phyloP scores from a whole-genome alignment of 2,113 vertebrate species.

The Sebastes fasciatus region DNA sequence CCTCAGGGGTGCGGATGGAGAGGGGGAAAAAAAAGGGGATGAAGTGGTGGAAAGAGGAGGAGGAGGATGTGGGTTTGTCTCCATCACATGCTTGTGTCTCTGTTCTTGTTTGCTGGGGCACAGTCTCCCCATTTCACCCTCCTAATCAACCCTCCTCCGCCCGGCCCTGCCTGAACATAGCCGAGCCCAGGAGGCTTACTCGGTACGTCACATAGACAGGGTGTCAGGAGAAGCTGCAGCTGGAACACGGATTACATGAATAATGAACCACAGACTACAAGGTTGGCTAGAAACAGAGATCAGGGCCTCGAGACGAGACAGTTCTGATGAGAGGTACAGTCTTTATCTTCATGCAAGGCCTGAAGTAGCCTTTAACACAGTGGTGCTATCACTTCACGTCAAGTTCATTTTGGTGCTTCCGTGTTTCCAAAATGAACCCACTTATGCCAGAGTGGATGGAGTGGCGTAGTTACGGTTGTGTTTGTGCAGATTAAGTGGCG shows the following conservation, averaged over 20 bases:
- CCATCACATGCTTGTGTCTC: constrained; percentile 55
- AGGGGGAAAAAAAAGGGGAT: constrained; percentile 14
- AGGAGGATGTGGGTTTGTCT: constrained; percentile 53
- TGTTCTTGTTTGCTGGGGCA: constrained; percentile 60
- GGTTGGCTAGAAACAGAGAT: constrained; percentile 57
- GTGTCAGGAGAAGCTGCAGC: constrained; percentile 66
- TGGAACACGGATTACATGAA: constrained; percentile 73
- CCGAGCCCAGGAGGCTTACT: constrained; percentile 38
- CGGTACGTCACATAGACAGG: constrained; percentile 49
- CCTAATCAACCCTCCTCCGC: constrained; percentile 34
- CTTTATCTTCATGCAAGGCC: constrained; percentile 38
- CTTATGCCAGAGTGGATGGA: constrained; percentile 4
- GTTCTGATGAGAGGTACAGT: constrained; percentile 44
- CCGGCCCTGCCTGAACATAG: constrained; percentile 27
- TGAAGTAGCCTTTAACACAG: constrained; percentile 30
- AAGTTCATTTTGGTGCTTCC: constrained; percentile 30
- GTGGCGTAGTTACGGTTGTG: constrained; percentile 14
- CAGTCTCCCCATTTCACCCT: constrained; percentile 32
- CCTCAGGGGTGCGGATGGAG: constrained; percentile 55
- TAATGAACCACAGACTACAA: constrained; percentile 66
- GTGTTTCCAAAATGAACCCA: constrained; percentile 33
- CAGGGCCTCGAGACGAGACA: constrained; percentile 45
- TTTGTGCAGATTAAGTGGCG: constrained; percentile 32
- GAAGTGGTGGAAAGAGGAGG: constrained; percentile 15
- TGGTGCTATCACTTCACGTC: constrained; percentile 9